Conservation (phyloP, 2,113 vertebrate species). For the Grammomys surdaster region DNA sequence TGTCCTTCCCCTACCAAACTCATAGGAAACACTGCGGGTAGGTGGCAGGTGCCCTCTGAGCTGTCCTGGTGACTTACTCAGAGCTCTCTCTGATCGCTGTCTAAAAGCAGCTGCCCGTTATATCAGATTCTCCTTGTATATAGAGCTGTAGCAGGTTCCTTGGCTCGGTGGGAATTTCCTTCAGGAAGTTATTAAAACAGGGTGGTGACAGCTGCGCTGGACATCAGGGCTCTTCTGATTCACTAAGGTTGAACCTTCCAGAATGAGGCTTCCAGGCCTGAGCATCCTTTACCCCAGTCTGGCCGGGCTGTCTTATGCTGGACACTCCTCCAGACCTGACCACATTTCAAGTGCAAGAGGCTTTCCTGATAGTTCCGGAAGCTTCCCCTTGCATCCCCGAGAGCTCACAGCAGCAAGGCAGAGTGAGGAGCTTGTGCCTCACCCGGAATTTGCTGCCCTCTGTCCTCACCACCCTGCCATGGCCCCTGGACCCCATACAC, state of each 20-base stretch:
- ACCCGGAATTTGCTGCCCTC: neutral
- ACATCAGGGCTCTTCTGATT: neutral
- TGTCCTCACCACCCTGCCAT: neutral
- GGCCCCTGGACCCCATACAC: no score
- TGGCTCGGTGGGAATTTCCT: neutral
- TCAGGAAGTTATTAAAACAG: neutral
- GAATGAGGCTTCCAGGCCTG: neutral
- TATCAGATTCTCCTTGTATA: slow-evolving; percentile 43
- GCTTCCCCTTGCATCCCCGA: neutral
- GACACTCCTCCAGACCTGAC: neutral
- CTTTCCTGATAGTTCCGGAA: neutral
- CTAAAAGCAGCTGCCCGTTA: slow-evolving; percentile 55
- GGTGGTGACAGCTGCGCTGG: neutral
- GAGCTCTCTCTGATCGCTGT: neutral
- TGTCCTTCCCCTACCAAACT: neutral
- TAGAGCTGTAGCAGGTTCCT: slow-evolving; percentile 66
- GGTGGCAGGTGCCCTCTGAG: neutral
- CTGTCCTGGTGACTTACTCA: neutral
- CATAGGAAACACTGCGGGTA: neutral
- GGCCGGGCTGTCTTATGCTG: neutral
- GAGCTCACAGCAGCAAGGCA: neutral
- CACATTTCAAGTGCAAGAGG: neutral
- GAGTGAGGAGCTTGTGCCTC: neutral
- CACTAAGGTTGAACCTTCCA: neutral
- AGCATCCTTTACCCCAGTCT: neutral